These are phyloP conservation scores for Elegia similella DNA, from an alignment of 2,888 invertebrate species.

Conservation along the genomic window DNA sequence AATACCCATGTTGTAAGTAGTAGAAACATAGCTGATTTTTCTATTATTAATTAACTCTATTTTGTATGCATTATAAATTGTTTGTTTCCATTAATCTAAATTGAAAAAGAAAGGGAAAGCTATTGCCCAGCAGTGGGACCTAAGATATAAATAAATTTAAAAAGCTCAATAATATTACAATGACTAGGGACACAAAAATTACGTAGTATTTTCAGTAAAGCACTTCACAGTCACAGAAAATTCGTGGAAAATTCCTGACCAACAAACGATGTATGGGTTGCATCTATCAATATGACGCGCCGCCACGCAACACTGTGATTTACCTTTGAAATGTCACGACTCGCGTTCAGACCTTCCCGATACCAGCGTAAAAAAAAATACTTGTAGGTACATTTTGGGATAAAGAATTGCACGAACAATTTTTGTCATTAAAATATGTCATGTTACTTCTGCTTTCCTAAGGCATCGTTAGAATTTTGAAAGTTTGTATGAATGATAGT, in stretches of 20 bases:
- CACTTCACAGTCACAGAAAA: not conserved
- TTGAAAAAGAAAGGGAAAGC: no score
- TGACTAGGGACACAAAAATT: not conserved
- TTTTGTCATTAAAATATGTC: no score
- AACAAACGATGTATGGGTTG: not conserved
- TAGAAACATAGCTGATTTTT: no score
- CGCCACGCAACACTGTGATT: conserved; percentile 21
- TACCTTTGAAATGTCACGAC: conserved; percentile 1
- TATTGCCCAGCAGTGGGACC: no score
- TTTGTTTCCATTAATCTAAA: no score
- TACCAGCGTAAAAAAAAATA: not conserved
- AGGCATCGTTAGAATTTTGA: no score
- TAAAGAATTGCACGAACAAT: not conserved
- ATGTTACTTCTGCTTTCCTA: no score
- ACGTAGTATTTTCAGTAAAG: not conserved
- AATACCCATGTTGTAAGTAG: no score
- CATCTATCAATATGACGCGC: conserved; percentile 15
- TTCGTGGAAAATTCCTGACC: not conserved
- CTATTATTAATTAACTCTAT: no score
- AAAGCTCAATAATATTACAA: not conserved
- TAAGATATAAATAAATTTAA: no score
- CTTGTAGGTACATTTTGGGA: not conserved
- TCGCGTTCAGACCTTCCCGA: not conserved
- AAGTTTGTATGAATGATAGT: no score
- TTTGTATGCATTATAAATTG: no score